phyloP scores from a whole-genome alignment of 2,888 invertebrate species.

The Ptilodon capucinus region DNA sequence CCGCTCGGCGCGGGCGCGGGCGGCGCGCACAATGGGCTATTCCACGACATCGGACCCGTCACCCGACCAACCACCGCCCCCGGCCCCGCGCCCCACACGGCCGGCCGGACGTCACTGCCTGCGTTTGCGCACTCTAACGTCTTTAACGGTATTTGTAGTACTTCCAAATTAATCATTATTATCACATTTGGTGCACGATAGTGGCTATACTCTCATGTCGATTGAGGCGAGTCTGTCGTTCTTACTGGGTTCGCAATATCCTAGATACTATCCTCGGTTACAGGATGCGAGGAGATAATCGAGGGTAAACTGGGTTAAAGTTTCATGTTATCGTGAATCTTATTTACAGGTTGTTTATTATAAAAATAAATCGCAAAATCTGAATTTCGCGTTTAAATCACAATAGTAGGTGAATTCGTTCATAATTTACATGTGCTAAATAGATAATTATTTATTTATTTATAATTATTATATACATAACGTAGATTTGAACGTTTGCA shows the following conservation, averaged over 20 bases:
- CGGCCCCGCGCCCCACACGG: constrained; percentile 14
- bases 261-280: not conserved
- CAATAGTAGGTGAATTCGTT: not conserved
- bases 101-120: not conserved
- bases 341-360: too few relatives aligned
- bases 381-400: not conserved
- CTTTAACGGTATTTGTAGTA: not conserved
- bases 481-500: not conserved
- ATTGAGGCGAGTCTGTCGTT: too few relatives aligned
- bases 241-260: too few relatives aligned
- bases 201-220: too few relatives aligned
- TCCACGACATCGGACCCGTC: constrained; percentile 68
- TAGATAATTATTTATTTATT: too few relatives aligned
- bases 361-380: not conserved
- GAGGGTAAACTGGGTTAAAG: not conserved
- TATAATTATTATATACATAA: not conserved
- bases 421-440: not conserved
- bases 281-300: not conserved
- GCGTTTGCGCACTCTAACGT: not conserved
- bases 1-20: constrained; percentile 38
- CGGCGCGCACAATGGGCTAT: constrained; percentile 63
- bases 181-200: too few relatives aligned
- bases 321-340: not conserved
- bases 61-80: constrained; percentile 44
- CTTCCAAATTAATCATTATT: not conserved